These are phyloP conservation scores for Lathronympha strigana DNA, from an alignment of 2,888 invertebrate species.

Conservation along the genomic window DNA sequence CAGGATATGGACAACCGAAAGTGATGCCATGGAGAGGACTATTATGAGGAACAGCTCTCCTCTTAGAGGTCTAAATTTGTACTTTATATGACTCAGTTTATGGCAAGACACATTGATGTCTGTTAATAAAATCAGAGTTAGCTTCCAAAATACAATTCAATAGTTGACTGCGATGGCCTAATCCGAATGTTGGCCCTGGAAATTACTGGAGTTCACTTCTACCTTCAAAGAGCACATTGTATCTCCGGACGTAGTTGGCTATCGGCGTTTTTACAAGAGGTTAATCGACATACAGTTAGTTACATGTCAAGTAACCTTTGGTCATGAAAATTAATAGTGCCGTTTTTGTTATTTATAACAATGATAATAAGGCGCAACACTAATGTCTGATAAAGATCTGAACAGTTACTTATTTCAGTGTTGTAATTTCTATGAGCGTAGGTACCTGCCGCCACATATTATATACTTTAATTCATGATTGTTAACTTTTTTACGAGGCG, in stretches of 20 bases:
- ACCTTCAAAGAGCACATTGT: slow-evolving; percentile 15
- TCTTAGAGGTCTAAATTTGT: slow-evolving; percentile 28
- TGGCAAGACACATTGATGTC: slow-evolving; percentile 37
- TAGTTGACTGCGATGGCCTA: slow-evolving; percentile 40
- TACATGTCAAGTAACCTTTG: background rate
- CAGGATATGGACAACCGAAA: slow-evolving; percentile 38
- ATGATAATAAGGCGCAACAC: background rate
- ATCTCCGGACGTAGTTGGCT: slow-evolving; percentile 32
- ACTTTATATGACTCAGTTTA: slow-evolving; percentile 41
- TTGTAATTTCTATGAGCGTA: background rate
- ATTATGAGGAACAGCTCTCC: slow-evolving; percentile 25
- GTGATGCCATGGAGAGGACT: slow-evolving; percentile 36
- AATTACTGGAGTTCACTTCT: background rate
- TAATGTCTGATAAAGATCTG: background rate
- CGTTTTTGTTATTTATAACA: background rate
- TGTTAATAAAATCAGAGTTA: slow-evolving; percentile 24
- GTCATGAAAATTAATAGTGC: background rate
- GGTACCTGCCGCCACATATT: background rate
- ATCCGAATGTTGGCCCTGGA: slow-evolving; percentile 25
- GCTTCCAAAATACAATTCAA: slow-evolving; percentile 19
- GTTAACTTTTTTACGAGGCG: slow-evolving; percentile 11
- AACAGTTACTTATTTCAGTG: background rate
- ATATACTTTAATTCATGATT: slow-evolving; percentile 6
- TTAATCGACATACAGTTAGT: background rate
- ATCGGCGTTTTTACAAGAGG: slow-evolving; percentile 10